Evolutionary conservation across 35 echinoderm and acorn worm genomes (phyloP).

Genomic region (Ptychodera flava): DNA sequence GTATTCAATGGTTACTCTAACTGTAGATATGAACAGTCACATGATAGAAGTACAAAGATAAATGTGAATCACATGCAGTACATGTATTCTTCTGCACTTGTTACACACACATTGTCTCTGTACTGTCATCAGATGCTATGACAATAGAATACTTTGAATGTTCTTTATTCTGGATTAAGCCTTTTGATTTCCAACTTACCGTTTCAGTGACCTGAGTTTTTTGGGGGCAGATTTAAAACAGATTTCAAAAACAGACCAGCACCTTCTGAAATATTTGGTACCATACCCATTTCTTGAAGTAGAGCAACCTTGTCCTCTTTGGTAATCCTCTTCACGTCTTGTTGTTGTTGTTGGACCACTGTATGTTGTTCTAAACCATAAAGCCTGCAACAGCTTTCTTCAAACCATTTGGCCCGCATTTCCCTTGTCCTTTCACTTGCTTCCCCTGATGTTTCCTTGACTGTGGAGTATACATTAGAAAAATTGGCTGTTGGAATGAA

Average conservation of each 20-base stretch:
- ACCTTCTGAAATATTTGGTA: not conserved
- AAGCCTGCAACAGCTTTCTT: not conserved
- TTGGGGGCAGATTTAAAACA: not conserved
- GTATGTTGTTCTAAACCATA: not conserved
- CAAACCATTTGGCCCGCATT: not conserved
- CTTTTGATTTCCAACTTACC: not conserved
- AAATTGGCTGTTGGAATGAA: not conserved
- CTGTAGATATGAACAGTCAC: too few species aligned
- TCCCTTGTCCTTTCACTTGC: not conserved
- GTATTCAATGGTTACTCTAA: too few species aligned
- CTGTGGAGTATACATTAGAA: not conserved
- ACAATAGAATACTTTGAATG: too few species aligned
- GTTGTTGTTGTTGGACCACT: not conserved
- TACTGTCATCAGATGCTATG: too few species aligned
- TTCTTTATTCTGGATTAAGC: too few species aligned
- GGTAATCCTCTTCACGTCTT: not conserved
- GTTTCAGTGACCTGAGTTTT: not conserved
- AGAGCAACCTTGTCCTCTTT: not conserved
- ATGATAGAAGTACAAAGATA: too few species aligned
- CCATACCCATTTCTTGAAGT: not conserved
- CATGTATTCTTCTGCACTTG: too few species aligned
- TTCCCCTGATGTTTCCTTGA: not conserved
- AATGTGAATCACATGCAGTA: too few species aligned
- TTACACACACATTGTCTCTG: too few species aligned
- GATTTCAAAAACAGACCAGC: not conserved